Evolutionary conservation across 1,140 invertebrate species (phyloP).

Genomic region (Hyposmocoma kahamanoa): DNA sequence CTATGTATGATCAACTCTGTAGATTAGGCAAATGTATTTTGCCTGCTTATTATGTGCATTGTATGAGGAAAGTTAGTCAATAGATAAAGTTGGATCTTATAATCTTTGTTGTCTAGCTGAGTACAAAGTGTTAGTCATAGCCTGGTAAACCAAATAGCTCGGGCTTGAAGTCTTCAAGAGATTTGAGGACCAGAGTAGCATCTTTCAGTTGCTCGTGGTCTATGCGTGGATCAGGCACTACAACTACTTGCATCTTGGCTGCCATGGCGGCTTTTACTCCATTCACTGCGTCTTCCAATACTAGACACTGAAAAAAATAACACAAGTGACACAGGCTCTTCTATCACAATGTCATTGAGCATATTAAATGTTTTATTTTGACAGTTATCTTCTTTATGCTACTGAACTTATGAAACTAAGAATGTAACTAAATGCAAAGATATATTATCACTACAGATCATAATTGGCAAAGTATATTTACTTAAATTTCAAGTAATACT

Average conservation of each 20-base stretch:
- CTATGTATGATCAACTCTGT: no score
- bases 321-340: not conserved
- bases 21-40: no score
- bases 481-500: no score
- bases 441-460: no score
- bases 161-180: conserved; percentile 88
- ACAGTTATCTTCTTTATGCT: no score
- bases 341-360: conserved; percentile 1
- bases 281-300: conserved; percentile 95
- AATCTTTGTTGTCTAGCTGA: no score
- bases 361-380: not conserved
- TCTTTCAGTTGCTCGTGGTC: conserved; percentile 72
- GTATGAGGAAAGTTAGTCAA: no score
- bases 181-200: conserved; percentile 82
- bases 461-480: no score
- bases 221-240: conserved; percentile 85
- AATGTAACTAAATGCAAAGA: no score
- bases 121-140: no score
- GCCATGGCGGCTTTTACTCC: conserved; percentile 84
- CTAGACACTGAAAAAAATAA: conserved; percentile 80
- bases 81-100: no score
- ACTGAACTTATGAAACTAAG: conserved; percentile 42
- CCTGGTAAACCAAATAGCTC: conserved; percentile 89
- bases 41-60: no score
- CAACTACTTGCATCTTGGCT: conserved; percentile 91